Percentiles rank a stretch among this genome's conserved stretches.
phyloP scores from a whole-genome alignment of 2,113 vertebrate species.

The Notechis scutatus region DNA sequence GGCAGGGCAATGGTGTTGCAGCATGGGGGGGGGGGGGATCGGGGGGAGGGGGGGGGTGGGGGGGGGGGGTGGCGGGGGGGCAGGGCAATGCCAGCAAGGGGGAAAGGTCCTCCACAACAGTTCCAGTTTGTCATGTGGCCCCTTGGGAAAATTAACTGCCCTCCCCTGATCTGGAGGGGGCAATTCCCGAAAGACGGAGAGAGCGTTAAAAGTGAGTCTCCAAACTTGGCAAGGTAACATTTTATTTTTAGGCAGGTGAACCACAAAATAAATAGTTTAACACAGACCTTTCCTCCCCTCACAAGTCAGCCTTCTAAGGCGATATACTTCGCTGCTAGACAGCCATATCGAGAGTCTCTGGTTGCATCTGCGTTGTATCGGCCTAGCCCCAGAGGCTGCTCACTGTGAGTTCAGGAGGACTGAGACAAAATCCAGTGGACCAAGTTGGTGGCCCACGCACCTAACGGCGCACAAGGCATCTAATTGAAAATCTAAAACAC shows the following conservation, averaged over 20 bases:
- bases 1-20: not conserved
- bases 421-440: not conserved
- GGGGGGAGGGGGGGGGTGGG: no score
- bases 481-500: not conserved
- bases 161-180: not conserved
- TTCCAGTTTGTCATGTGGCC: not conserved
- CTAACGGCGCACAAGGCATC: rapidly evolving
- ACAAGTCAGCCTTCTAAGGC: not conserved
- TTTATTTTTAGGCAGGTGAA: not conserved
- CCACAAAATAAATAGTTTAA: not conserved
- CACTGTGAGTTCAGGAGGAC: not conserved
- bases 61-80: no score
- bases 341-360: not conserved
- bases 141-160: not conserved
- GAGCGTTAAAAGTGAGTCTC: not conserved
- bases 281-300: not conserved
- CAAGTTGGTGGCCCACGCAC: not conserved
- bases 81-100: not conserved
- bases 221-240: not conserved
- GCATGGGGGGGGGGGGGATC: not conserved
- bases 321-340: not conserved
- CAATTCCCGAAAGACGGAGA: no score
- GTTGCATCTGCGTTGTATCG: not conserved
- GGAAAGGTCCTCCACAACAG: not conserved
- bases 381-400: not conserved